Conservation (phyloP, 2,113 vertebrate genomes). For the Theristicus caerulescens region DNA sequence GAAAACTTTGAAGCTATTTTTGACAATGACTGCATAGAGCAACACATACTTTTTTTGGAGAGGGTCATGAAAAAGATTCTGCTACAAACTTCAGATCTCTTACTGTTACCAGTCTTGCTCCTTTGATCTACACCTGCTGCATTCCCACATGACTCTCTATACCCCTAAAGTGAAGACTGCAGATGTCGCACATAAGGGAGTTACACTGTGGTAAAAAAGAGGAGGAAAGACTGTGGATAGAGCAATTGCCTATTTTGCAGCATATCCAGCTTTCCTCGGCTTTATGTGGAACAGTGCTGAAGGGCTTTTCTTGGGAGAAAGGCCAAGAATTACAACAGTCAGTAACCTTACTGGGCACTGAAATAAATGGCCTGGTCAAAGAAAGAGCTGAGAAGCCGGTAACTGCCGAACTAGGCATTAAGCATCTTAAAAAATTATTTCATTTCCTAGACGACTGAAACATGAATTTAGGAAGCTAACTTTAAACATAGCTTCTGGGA, state of each 20-base stretch:
- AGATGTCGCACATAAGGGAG: rapidly evolving
- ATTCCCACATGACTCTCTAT: rapidly evolving
- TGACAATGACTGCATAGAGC: not conserved
- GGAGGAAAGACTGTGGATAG: not conserved
- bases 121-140: not conserved
- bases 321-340: not conserved
- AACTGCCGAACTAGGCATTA: not conserved
- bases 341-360: not conserved
- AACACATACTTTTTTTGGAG: not conserved
- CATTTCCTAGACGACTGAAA: not conserved
- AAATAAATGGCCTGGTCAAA: not conserved
- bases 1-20: not conserved
- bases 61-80: not conserved
- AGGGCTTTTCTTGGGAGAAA: not conserved
- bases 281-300: not conserved
- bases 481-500: not conserved
- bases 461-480: not conserved
- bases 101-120: rapidly evolving
- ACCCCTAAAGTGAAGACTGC: not conserved
- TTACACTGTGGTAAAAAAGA: not conserved
- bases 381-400: not conserved
- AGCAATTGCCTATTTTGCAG: not conserved
- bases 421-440: not conserved
- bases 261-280: not conserved
- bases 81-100: not conserved